phyloP scores from a whole-genome alignment of 2,113 vertebrate species.

The Salvelinus sp. region DNA sequence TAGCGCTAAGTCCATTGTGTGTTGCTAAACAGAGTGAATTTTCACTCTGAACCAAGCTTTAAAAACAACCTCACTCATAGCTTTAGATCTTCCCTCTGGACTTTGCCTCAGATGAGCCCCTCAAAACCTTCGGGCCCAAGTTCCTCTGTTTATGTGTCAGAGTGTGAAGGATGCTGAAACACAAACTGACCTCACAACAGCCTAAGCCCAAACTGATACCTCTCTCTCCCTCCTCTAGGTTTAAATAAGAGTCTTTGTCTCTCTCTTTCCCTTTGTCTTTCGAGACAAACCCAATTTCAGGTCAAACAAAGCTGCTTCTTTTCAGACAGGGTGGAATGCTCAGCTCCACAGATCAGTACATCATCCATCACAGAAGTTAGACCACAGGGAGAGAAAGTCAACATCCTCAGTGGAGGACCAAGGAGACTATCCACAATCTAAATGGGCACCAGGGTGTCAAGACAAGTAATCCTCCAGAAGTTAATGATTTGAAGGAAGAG shows the following conservation, averaged over 20 bases:
- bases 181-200: neutral
- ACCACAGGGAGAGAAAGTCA: constrained; percentile 36
- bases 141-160: neutral
- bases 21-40: too few species aligned
- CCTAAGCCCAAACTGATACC: neutral
- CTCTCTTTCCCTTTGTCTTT: constrained; percentile 27
- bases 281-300: constrained; percentile 29
- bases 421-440: constrained; percentile 25
- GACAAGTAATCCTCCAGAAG: too few species aligned
- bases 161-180: constrained; percentile 5
- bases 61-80: too few species aligned
- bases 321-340: constrained; percentile 49
- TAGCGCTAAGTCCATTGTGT: too few species aligned
- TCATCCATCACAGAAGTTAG: constrained; percentile 39
- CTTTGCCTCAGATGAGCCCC: neutral
- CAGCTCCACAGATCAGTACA: constrained; percentile 28
- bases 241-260: too few species aligned
- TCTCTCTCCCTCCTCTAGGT: neutral
- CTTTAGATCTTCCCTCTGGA: neutral
- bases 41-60: too few species aligned
- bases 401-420: constrained; percentile 18
- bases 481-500: too few species aligned
- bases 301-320: constrained; percentile 39
- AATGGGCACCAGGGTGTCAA: neutral
- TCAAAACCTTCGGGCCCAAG: neutral